Conservation (phyloP, 2,888 invertebrate genomes). For the Cantharis flavilabris region DNA sequence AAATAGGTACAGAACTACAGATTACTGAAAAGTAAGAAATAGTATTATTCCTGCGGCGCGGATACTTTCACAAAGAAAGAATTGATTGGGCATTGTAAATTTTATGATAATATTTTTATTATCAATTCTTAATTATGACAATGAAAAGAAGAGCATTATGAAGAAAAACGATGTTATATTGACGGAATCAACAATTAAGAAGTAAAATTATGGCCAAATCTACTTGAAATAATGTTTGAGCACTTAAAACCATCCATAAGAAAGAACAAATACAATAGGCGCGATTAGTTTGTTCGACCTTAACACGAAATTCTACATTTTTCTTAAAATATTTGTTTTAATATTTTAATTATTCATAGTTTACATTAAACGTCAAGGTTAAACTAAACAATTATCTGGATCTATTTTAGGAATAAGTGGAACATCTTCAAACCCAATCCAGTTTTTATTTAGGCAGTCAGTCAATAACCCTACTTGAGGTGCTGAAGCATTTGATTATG, state of each 20-base stretch:
- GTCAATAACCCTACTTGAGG: background rate
- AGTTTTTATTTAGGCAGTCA: background rate
- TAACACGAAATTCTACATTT: conserved; percentile 4
- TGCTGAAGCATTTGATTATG: background rate
- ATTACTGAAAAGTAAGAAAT: background rate
- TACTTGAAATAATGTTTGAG: conserved; percentile 14
- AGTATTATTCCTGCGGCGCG: background rate
- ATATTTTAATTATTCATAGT: background rate
- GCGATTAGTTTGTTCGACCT: conserved; percentile 4
- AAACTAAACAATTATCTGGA: background rate
- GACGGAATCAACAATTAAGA: background rate
- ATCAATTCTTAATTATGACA: no score
- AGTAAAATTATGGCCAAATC: conserved; percentile 5
- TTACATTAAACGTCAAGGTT: background rate
- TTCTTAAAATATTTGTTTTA: background rate
- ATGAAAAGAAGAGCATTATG: no score
- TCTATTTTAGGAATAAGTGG: background rate
- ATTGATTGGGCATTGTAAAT: no score
- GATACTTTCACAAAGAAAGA: background rate
- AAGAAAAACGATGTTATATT: background rate
- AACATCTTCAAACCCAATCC: background rate
- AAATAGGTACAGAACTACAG: no score
- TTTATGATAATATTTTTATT: no score
- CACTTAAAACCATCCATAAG: conserved; percentile 3
- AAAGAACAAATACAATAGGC: conserved; percentile 10